Evolutionary conservation across 2,113 vertebrate species (phyloP), one percentile per base, ranked within the genome.

Genomic region (Onychostruthus taczanowskii): DNA sequence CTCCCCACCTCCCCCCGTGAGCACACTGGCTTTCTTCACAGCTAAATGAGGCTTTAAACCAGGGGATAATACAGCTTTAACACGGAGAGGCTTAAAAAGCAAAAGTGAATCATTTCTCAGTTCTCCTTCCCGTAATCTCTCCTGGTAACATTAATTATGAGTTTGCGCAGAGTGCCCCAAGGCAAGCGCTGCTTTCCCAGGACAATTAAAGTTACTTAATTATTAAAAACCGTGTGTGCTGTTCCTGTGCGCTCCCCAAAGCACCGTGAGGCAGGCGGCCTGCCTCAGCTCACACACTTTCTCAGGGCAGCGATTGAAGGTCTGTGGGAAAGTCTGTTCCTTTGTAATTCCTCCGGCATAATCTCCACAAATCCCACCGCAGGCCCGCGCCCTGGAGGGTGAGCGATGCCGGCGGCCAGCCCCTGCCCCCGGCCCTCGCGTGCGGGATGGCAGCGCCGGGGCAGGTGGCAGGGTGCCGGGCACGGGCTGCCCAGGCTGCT

Each of bases 201-300:
- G 99, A 99, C 99, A 99, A 99, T 99, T 99, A 99, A 99, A 99
- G 98, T 99, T 98, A 98, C 98, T 99, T 98, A 98, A 98, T 97
- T 98, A 98, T 98, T 97, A 97, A 97, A 97, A 98, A 97, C 96
- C 87, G 68, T 96, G 97, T 97, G 97, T 90, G 96, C 97, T 96
- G 97, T 97, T 97, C 94, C 97, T 97, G 95, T 50, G 83, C 24
- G 30, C 62, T 95, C 94, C 77, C 92, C 94, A 76, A 87, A 92
- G 96, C 96, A 97, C 84, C 94, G 97, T 97, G 94, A 97, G 97
- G 97, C 97, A 87, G 97, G 97, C 96, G 4, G 98, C 95, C 93
- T 81, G 96, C 97, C 90, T 94, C 31, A 17, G 98, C 98, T 98
- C 98, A 98, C 97, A 97, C 96, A 91, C 94, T 97, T 97, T 98